Percentiles rank a stretch among this genome's conserved stretches.
Evolutionary conservation across 1,140 invertebrate species (phyloP).

Genomic region (Zaprionus davidi): DNA sequence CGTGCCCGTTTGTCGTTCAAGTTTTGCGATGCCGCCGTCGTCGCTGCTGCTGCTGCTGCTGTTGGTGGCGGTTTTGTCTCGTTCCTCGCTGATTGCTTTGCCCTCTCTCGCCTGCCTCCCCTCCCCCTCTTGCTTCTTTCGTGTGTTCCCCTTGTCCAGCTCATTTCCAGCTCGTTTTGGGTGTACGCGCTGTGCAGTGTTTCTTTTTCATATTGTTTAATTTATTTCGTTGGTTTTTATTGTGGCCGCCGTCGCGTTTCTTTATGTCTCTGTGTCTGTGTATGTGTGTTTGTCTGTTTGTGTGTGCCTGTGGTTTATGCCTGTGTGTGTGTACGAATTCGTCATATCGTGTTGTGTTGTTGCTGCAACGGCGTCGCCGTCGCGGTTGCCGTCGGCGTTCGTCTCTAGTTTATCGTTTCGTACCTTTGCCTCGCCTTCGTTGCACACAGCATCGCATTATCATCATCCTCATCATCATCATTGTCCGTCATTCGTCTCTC

Average conservation of each 20-base stretch:
- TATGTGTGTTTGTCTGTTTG: neutral
- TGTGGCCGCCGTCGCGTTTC: slow-evolving; percentile 55
- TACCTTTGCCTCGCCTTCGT: slow-evolving; percentile 27
- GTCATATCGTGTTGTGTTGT: slow-evolving; percentile 34
- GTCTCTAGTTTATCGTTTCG: slow-evolving; percentile 24
- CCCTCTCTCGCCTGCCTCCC: slow-evolving; percentile 6
- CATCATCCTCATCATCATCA: slow-evolving; percentile 49
- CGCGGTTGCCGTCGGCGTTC: neutral
- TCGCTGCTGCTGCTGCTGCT: slow-evolving; percentile 19
- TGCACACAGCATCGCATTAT: slow-evolving; percentile 42
- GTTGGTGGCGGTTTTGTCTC: slow-evolving; percentile 55
- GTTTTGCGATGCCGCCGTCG: slow-evolving; percentile 46
- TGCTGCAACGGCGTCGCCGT: neutral
- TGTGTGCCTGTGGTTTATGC: neutral
- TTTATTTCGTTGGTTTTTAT: slow-evolving; percentile 81
- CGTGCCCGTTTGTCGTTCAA: slow-evolving; percentile 54
- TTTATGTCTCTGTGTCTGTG: neutral
- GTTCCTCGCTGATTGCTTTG: slow-evolving; percentile 68
- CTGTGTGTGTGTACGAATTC: slow-evolving; percentile 37
- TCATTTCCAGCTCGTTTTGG: slow-evolving; percentile 61
- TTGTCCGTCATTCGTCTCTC: neutral
- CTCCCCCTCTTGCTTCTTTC: slow-evolving; percentile 1
- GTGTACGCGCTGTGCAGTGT: slow-evolving; percentile 68
- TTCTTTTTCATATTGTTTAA: slow-evolving; percentile 82
- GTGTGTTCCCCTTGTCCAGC: slow-evolving; percentile 22